Evolutionary conservation across 2,113 vertebrate species (phyloP).

Genomic region (Hassar affinis): DNA sequence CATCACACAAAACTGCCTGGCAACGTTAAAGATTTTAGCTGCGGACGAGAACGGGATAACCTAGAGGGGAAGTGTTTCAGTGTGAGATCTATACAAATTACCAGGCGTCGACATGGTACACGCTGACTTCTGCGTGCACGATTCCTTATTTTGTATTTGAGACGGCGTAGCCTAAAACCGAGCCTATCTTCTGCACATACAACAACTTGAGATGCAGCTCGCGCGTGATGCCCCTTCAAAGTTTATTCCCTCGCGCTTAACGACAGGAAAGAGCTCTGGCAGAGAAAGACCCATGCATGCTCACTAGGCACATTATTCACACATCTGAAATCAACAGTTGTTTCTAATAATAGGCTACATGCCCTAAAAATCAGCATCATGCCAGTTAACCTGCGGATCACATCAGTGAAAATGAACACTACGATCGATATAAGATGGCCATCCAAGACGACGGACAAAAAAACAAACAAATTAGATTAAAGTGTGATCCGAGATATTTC

Average conservation of each 20-base stretch:
- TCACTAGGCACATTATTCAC: not conserved
- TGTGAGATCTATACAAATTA: not conserved
- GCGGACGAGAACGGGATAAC: not conserved
- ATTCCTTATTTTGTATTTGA: not conserved
- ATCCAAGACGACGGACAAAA: not conserved
- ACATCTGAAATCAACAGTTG: conserved; percentile 58
- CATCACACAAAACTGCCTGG: conserved; percentile 10
- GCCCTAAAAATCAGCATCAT: not conserved
- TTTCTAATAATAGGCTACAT: not conserved
- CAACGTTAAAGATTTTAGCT: not conserved
- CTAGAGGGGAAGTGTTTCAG: too few relatives aligned
- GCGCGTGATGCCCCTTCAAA: conserved; percentile 51
- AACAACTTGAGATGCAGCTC: conserved; percentile 54
- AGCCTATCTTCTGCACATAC: conserved; percentile 30
- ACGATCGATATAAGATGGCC: not conserved
- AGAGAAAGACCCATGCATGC: not conserved
- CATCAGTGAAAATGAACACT: not conserved
- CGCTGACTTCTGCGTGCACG: not conserved
- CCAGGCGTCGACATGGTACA: not conserved
- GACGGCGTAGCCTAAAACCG: not conserved
- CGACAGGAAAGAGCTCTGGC: not conserved
- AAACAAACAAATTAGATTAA: not conserved
- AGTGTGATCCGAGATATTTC: not conserved
- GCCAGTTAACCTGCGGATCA: not conserved
- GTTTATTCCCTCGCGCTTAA: conserved; percentile 48